phyloP scores from a whole-genome alignment of 2,113 vertebrate species.

The Haliaeetus leucogaster region DNA sequence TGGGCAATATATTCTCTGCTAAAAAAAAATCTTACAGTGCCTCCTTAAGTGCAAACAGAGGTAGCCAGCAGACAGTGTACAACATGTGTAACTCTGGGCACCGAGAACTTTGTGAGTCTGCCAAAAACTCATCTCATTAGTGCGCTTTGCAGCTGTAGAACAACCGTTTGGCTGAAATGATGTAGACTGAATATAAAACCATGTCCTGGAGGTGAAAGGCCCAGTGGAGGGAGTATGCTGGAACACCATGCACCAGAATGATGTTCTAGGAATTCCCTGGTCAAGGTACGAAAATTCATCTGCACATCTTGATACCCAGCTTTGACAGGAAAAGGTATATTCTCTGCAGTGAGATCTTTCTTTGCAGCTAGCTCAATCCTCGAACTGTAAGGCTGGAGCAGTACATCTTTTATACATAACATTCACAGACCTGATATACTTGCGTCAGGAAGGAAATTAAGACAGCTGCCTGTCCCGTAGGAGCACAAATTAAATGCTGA shows the following conservation, averaged over 20 bases:
- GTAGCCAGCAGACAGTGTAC: neutral
- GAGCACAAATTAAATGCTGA: neutral
- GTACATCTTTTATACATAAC: constrained; percentile 7
- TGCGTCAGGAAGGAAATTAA: constrained; percentile 13
- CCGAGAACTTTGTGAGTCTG: neutral
- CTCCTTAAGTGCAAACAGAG: constrained; percentile 16
- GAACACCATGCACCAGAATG: neutral
- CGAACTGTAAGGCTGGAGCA: neutral
- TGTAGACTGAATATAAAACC: constrained; percentile 42
- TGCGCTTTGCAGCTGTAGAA: neutral
- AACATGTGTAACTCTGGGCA: constrained; percentile 23
- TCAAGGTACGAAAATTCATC: neutral
- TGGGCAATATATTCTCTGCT: neutral
- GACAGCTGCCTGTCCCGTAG: neutral
- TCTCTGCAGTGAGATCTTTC: neutral
- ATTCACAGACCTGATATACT: neutral
- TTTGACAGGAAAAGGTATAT: constrained; percentile 35
- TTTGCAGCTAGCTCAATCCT: neutral
- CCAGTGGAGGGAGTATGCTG: neutral
- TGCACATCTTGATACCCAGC: neutral
- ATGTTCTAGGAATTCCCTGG: constrained; percentile 32
- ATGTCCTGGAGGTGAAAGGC: constrained; percentile 36
- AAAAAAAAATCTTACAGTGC: constrained; percentile 28
- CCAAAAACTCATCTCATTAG: constrained; percentile 37
- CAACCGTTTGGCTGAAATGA: constrained; percentile 36